These are phyloP conservation scores for Lasioglossum baleicum DNA, from an alignment of 1,140 invertebrate genomes.

Conservation along the genomic window DNA sequence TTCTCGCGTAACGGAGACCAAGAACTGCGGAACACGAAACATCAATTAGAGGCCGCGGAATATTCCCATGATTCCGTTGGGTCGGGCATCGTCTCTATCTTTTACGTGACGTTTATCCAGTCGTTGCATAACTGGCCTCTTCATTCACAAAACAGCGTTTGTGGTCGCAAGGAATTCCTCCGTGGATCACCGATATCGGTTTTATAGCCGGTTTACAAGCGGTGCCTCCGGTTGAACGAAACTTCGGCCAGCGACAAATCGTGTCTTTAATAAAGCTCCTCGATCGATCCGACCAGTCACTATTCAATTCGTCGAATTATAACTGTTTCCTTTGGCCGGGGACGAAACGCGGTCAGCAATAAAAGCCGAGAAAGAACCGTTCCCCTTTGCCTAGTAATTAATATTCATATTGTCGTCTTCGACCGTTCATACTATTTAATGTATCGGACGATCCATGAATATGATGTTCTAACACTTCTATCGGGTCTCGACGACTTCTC, in stretches of 20 bases:
- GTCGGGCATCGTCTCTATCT: background rate
- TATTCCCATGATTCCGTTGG: constrained; percentile 4
- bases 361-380: background rate
- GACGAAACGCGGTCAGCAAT: background rate
- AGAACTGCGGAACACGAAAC: constrained; percentile 11
- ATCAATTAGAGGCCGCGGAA: constrained; percentile 16
- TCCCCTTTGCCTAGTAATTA: background rate
- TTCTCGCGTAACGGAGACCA: constrained; percentile 9
- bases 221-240: background rate
- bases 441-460: background rate
- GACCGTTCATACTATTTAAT: background rate
- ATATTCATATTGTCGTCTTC: background rate
- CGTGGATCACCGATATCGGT: constrained; percentile 12
- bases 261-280: background rate
- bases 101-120: background rate
- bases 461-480: background rate
- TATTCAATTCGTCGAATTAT: constrained; percentile 2
- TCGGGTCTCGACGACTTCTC: too few species aligned
- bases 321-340: constrained; percentile 4
- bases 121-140: constrained; percentile 7
- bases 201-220: background rate
- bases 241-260: background rate
- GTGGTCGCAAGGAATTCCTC: background rate
- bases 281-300: background rate
- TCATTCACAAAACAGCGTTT: background rate